A percentile compares a stretch with the other conserved stretches of the same genome.
These are phyloP conservation scores for Eueremaeus valkanovi DNA, from an alignment of 2,888 invertebrate species.

Conservation along the genomic window DNA sequence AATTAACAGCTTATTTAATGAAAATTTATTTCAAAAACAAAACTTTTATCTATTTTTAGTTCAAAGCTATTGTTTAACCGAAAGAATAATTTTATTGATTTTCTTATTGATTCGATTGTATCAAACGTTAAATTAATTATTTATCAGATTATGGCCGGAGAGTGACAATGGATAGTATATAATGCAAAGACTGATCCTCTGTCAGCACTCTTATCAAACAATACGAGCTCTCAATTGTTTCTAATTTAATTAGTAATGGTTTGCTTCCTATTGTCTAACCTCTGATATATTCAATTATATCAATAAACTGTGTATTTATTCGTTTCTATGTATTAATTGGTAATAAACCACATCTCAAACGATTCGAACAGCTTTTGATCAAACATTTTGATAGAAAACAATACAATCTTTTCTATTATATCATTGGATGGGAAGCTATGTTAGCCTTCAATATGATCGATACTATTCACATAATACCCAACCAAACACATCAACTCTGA, in stretches of 20 bases:
- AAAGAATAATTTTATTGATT: too few relatives aligned
- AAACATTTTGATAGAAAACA: neutral
- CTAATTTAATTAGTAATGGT: neutral
- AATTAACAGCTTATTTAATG: too few relatives aligned
- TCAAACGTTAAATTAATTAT: neutral
- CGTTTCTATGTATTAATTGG: neutral
- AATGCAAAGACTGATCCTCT: neutral
- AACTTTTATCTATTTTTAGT: too few relatives aligned
- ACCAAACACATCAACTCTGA: too few relatives aligned
- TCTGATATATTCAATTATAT: neutral
- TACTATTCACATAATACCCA: too few relatives aligned
- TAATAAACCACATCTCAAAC: neutral
- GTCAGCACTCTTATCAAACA: neutral
- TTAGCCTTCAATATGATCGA: too few relatives aligned
- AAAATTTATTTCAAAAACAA: too few relatives aligned
- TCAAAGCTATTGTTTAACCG: too few relatives aligned
- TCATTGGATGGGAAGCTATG: too few relatives aligned
- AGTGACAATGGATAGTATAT: neutral
- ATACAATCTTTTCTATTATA: neutral
- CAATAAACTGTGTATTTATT: neutral
- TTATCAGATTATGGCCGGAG: neutral
- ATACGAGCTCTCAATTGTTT: neutral
- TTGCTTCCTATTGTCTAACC: neutral
- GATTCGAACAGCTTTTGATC: neutral
- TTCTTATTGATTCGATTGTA: too few relatives aligned